Percentiles rank a stretch among this genome's conserved stretches.
Conservation (phyloP, 2,113 vertebrate species). For the Apus apus region DNA sequence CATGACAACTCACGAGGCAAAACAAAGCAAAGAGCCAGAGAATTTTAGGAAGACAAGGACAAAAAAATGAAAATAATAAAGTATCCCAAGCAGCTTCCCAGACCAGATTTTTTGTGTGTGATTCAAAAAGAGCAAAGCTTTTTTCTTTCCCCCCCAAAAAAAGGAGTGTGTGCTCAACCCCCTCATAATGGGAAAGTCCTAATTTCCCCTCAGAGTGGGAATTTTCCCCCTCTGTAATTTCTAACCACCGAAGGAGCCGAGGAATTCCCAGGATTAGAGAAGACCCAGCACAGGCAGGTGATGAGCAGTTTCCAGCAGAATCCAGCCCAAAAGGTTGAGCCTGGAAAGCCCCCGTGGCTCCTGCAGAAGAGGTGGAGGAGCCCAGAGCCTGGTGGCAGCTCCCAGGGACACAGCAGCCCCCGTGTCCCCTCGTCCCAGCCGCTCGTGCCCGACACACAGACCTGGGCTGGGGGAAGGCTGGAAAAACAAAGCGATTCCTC, state of each 20-base stretch:
- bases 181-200: no score
- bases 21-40: not conserved
- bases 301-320: not conserved
- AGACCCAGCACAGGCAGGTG: not conserved
- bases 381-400: not conserved
- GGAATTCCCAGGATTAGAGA: not conserved
- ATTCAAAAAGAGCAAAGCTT: not conserved
- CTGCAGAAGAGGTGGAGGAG: not conserved
- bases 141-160: no score
- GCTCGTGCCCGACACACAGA: not conserved
- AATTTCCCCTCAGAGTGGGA: accelerated
- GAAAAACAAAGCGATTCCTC: not conserved
- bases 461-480: not conserved
- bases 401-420: not conserved
- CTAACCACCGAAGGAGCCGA: not conserved
- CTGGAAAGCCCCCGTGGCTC: not conserved
- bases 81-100: not conserved
- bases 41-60: not conserved
- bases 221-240: accelerated
- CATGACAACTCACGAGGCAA: accelerated
- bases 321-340: not conserved
- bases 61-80: not conserved
- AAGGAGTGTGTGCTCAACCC: not conserved
- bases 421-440: not conserved
- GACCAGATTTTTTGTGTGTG: no score